Evolutionary conservation across 2,113 vertebrate genomes (phyloP).

Genomic region (Albula goreensis): DNA sequence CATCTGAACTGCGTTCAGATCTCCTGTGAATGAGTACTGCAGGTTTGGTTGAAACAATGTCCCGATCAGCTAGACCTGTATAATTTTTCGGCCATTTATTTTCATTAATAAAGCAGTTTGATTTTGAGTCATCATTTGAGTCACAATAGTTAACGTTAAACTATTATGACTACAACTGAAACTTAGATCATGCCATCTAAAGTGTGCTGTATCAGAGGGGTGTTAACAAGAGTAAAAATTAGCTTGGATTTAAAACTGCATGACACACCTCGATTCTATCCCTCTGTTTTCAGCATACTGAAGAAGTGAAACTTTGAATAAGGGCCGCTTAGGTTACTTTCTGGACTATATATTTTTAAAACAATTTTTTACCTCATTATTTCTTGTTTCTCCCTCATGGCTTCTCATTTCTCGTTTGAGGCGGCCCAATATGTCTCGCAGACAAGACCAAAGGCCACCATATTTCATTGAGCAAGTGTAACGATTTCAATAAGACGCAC

Average conservation of each 20-base stretch:
- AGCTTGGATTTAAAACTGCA: neutral
- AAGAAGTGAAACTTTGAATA: neutral
- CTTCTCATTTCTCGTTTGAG: neutral
- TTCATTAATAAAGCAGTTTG: neutral
- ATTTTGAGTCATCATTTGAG: neutral
- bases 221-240: too few relatives aligned
- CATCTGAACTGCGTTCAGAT: neutral
- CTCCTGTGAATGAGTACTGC: neutral
- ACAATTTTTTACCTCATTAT: neutral
- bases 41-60: conserved; percentile 14
- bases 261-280: neutral
- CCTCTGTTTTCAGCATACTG: neutral
- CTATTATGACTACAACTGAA: too few relatives aligned
- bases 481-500: neutral
- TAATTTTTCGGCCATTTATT: neutral
- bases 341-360: conserved; percentile 4
- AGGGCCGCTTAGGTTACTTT: neutral
- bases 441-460: neutral
- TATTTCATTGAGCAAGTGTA: neutral
- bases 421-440: neutral
- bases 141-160: too few relatives aligned
- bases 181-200: too few relatives aligned
- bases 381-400: neutral
- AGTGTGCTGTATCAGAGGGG: too few relatives aligned
- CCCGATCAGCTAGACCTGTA: neutral